A percentile compares a stretch with the other conserved stretches of the same genome.
phyloP scores from a whole-genome alignment of 2,113 vertebrate species.

The Illadopsis cleaveri region DNA sequence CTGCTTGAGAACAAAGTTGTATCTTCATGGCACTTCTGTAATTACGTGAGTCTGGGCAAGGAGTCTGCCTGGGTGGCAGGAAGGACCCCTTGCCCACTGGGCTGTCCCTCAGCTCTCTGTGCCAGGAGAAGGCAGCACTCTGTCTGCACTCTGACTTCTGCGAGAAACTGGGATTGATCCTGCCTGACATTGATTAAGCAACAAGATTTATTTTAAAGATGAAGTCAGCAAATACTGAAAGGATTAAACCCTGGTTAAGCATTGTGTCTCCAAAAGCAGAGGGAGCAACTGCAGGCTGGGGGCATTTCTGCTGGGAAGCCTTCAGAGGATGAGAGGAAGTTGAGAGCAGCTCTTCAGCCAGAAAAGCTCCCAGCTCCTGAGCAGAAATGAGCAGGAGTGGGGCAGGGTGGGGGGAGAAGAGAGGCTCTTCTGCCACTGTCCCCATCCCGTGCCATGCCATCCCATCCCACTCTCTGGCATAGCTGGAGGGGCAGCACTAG shows the following conservation, averaged over 20 bases:
- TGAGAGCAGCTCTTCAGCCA: not conserved
- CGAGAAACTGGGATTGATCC: not conserved
- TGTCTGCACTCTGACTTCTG: not conserved
- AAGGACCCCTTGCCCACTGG: not conserved
- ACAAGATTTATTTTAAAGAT: not conserved
- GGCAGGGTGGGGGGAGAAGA: not conserved
- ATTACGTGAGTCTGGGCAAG: fast-evolving
- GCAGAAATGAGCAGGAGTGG: not conserved
- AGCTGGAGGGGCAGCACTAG: not conserved
- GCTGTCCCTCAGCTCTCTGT: fast-evolving
- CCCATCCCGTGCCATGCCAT: not conserved
- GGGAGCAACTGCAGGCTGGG: not conserved
- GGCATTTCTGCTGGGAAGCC: not conserved
- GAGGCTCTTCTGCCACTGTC: not conserved
- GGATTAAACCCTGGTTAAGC: not conserved
- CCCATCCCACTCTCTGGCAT: not conserved
- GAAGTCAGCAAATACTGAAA: not conserved
- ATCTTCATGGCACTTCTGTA: not conserved
- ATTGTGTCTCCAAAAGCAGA: not conserved
- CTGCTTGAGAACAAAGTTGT: not conserved
- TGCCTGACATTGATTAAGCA: not conserved
- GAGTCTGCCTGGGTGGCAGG: not conserved
- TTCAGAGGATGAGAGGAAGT: not conserved
- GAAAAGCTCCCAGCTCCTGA: not conserved
- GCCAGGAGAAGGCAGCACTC: not conserved